phyloP scores from a whole-genome alignment of 2,888 invertebrate genomes.

The Macrosoma leucophasiata region DNA sequence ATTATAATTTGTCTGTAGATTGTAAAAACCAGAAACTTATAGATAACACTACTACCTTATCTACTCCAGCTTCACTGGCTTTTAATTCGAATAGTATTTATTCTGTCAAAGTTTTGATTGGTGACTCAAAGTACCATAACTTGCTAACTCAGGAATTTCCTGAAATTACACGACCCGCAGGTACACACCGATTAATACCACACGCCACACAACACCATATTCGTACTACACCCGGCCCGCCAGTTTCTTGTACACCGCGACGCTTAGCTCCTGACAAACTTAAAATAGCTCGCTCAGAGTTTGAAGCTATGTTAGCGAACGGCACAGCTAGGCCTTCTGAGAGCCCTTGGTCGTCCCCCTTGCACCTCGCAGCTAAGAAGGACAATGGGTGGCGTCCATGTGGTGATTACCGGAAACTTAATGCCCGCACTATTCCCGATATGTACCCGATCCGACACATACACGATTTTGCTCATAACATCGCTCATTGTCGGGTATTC shows the following conservation, averaged over 20 bases:
- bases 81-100: neutral
- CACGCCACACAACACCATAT: neutral
- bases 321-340: conserved; percentile 11
- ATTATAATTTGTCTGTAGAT: neutral
- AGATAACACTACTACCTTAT: conserved; percentile 9
- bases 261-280: conserved; percentile 8
- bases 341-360: conserved; percentile 12
- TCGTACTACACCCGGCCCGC: neutral
- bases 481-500: conserved; percentile 20
- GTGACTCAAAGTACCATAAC: neutral
- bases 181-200: neutral
- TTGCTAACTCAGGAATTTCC: neutral
- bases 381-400: conserved; percentile 6
- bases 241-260: too few relatives aligned
- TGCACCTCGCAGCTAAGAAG: conserved; percentile 5
- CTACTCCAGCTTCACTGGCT: neutral
- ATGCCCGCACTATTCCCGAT: conserved; percentile 6
- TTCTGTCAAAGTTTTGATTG: neutral
- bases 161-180: neutral
- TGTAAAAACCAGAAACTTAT: conserved; percentile 20
- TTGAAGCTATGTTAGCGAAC: conserved; percentile 11
- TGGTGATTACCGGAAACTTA: conserved; percentile 8
- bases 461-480: conserved; percentile 16
- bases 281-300: conserved; percentile 11
- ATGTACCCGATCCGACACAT: conserved; percentile 22